A percentile compares a stretch with the other conserved stretches of the same genome.
Evolutionary conservation across 2,113 vertebrate species (phyloP).

Genomic region (Paramormyrops kingsleyae): DNA sequence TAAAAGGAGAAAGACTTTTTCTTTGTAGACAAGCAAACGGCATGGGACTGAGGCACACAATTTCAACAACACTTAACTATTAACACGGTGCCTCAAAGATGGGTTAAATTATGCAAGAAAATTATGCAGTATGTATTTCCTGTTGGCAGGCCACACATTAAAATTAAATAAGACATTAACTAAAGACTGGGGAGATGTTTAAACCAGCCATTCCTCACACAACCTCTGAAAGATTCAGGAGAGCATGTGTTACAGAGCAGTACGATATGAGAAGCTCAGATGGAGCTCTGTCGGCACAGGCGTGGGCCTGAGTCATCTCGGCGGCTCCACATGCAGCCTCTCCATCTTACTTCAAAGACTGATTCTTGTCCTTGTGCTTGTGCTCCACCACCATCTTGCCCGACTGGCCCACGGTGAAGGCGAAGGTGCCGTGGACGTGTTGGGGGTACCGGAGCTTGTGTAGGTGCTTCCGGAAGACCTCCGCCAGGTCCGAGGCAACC

Average conservation of each 20-base stretch:
- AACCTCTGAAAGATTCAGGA: neutral
- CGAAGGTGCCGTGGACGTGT: slow-evolving; percentile 79
- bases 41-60: neutral
- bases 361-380: slow-evolving; percentile 91
- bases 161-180: neutral
- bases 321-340: neutral
- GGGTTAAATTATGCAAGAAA: neutral
- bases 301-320: neutral
- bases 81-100: neutral
- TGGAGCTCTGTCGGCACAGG: neutral
- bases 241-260: neutral
- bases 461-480: slow-evolving; percentile 89
- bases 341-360: slow-evolving; percentile 73
- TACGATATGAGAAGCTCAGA: neutral
- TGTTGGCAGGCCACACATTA: neutral
- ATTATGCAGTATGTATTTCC: neutral
- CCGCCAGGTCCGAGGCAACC: slow-evolving; percentile 82
- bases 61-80: neutral
- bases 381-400: slow-evolving; percentile 69
- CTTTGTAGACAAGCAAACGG: neutral
- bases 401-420: slow-evolving; percentile 75
- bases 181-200: neutral
- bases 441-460: slow-evolving; percentile 88
- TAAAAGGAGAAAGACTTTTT: neutral
- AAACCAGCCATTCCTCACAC: neutral